Base-by-base conservation (phyloP, 2,888 invertebrate species). In the Pardosa pseudoannulata region DNA sequence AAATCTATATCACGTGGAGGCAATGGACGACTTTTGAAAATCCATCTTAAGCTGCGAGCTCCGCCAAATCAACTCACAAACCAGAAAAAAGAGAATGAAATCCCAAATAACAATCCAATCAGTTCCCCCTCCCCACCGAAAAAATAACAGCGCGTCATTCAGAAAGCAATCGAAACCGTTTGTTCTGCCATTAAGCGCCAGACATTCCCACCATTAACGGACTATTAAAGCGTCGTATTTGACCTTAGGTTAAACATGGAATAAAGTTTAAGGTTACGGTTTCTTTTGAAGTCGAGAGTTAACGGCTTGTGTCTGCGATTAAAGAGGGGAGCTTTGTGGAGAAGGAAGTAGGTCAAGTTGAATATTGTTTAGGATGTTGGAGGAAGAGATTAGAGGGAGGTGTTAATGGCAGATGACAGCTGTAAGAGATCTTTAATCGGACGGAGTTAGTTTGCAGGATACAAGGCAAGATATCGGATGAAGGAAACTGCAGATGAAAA, bases 201-300 rank as follows among this genome's bases (percentile, higher is more conserved):
- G 65, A 65, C 65, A n/a, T 65, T 65, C 31, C 65, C 65, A 28
- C 65, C 29, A 29, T 65, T 29, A 65, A 65, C n/a, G 31, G n/a
- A 3, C 31, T 31, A 31, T 65, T 65, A 65, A 29, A 13, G 29
- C 11, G n/a, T 29, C 31, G 23, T 16, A n/a, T 11, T 31, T 65
- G 65, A 65, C 65, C 65, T 31, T 29, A 6, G 65, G 29, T 65
- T 29, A 65, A 9, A 11, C 6, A 13, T 28, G n/a, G 6, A 16
- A n/a, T 29, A 65, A 65, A 65, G 65, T 29, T 65, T 65, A 65
- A 65, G 65, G 65, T 65, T 65, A 29, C 65, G 65, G 65, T 65
- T 31, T 65, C 65, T 65, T 65, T 65, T 65, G 29, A 56, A 56
- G 56, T 56, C 23, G 1, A 6, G 56, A 3, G 5, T 19, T 56